Percentiles rank a stretch among this genome's conserved stretches.
These are phyloP conservation scores for Gonocerus acuteangulatus DNA, from an alignment of 2,888 invertebrate genomes.

Conservation along the genomic window DNA sequence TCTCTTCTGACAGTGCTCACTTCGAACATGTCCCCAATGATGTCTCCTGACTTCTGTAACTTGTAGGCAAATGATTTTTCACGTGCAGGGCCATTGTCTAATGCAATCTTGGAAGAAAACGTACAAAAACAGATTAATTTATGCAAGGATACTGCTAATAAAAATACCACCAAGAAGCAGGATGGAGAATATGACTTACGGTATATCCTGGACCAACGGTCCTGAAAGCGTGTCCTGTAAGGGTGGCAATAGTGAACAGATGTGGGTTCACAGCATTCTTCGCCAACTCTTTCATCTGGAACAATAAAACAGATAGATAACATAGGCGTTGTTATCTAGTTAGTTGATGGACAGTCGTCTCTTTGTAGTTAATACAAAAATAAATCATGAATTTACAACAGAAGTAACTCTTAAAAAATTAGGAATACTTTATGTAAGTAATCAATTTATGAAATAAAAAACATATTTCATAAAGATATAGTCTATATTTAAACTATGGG, in stretches of 20 bases:
- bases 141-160: neutral
- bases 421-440: too few relatives aligned
- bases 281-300: constrained; percentile 61
- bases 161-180: neutral
- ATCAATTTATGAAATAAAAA: too few relatives aligned
- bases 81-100: constrained; percentile 57
- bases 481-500: too few relatives aligned
- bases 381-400: too few relatives aligned
- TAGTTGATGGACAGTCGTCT: too few relatives aligned
- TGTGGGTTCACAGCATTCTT: constrained; percentile 64
- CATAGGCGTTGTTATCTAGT: neutral
- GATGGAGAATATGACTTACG: constrained; percentile 46
- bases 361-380: too few relatives aligned
- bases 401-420: too few relatives aligned
- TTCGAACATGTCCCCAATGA: constrained; percentile 74
- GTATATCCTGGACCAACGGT: constrained; percentile 64
- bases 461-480: too few relatives aligned
- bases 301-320: constrained; percentile 29
- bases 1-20: constrained; percentile 67
- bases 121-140: too few relatives aligned
- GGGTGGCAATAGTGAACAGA: constrained; percentile 81
- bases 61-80: constrained; percentile 49
- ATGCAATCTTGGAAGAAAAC: constrained; percentile 41
- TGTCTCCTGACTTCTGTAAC: constrained; percentile 61
- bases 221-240: constrained; percentile 75